Conservation (phyloP, 2,888 invertebrate genomes). For the Steromphala cineraria region DNA sequence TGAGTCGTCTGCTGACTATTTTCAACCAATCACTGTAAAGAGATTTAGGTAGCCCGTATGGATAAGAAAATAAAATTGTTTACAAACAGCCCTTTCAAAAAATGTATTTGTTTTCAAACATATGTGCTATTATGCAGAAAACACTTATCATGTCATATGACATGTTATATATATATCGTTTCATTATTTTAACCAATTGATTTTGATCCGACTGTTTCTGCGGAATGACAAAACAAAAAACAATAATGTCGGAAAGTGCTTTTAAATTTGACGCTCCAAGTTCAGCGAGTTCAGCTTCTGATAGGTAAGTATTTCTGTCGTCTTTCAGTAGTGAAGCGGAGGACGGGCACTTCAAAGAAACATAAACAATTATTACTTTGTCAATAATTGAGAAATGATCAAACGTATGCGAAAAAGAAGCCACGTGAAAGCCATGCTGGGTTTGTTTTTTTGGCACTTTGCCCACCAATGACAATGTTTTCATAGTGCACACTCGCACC, state of each 20-base stretch:
- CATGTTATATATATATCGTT: not conserved
- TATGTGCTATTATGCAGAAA: too few relatives aligned
- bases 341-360: too few relatives aligned
- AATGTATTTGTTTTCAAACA: too few relatives aligned
- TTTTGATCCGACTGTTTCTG: not conserved
- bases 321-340: not conserved
- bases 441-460: not conserved
- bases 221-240: not conserved
- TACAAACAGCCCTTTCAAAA: too few relatives aligned
- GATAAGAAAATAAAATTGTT: not conserved
- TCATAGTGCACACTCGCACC: too few relatives aligned
- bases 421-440: not conserved
- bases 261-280: conserved; percentile 44
- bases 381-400: too few relatives aligned
- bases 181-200: not conserved
- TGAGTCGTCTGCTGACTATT: conserved; percentile 36
- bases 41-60: not conserved
- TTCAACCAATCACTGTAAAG: conserved; percentile 21
- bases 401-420: not conserved
- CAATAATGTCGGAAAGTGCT: conserved; percentile 29
- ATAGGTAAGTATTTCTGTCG: conserved; percentile 41
- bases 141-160: not conserved
- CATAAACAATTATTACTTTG: too few relatives aligned
- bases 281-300: conserved; percentile 49
- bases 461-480: not conserved